phyloP scores from a whole-genome alignment of 2,888 invertebrate species.

The Trichogramma dendrolimi region DNA sequence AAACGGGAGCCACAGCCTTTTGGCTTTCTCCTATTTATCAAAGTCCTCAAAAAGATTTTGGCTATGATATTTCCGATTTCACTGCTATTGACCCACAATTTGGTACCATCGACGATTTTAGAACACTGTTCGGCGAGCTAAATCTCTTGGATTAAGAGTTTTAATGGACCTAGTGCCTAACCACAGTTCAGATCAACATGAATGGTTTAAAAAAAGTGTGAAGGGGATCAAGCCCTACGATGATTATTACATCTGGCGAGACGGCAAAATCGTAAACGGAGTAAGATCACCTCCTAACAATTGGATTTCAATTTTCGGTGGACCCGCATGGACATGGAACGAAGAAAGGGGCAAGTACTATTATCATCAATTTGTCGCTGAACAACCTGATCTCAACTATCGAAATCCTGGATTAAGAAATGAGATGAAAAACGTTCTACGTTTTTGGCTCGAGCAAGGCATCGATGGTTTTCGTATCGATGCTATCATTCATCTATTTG shows the following conservation, averaged over 20 bases:
- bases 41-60: slow-evolving; percentile 64
- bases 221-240: slow-evolving; percentile 60
- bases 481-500: slow-evolving; percentile 47
- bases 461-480: slow-evolving; percentile 63
- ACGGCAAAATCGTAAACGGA: slow-evolving; percentile 51
- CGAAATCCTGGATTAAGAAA: slow-evolving; percentile 53
- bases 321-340: slow-evolving; percentile 63
- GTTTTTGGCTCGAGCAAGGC: slow-evolving; percentile 60
- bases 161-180: slow-evolving; percentile 56
- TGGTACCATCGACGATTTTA: slow-evolving; percentile 60
- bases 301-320: slow-evolving; percentile 58
- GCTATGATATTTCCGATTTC: slow-evolving; percentile 64
- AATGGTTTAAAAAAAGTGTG: slow-evolving; percentile 76
- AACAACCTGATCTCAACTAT: slow-evolving; percentile 67
- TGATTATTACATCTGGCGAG: slow-evolving; percentile 75
- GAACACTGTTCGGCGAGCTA: slow-evolving; percentile 45
- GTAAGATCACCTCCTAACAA: slow-evolving; percentile 52
- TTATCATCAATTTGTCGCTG: slow-evolving; percentile 60
- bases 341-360: slow-evolving; percentile 59
- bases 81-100: slow-evolving; percentile 57
- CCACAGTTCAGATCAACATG: slow-evolving; percentile 73
- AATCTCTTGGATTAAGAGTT: slow-evolving; percentile 46
- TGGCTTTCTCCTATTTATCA: slow-evolving; percentile 71
- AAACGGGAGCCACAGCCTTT: slow-evolving; percentile 61
- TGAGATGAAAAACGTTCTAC: slow-evolving; percentile 55